These are phyloP conservation scores for Nematopogon swammerdamellus DNA, from an alignment of 2,888 invertebrate genomes.

Conservation along the genomic window DNA sequence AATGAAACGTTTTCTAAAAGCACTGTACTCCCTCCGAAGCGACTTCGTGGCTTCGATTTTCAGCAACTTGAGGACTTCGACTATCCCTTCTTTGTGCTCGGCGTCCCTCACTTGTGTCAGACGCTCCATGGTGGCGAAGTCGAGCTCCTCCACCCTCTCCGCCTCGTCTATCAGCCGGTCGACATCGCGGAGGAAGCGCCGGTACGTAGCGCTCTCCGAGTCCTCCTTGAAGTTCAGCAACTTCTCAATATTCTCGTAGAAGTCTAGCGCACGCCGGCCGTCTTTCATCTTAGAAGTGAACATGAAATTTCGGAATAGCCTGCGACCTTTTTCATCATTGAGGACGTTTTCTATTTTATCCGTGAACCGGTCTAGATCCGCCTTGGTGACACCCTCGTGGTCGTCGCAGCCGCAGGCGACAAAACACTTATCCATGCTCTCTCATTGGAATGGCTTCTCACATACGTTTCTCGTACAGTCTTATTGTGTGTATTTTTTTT, in stretches of 20 bases:
- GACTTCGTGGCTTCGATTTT: conserved; percentile 40
- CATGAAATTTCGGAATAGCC: conserved; percentile 46
- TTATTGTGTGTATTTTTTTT: too few relatives aligned
- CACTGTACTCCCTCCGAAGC: conserved; percentile 34
- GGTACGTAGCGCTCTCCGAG: conserved; percentile 27
- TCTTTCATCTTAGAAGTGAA: conserved; percentile 35
- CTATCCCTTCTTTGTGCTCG: conserved; percentile 31
- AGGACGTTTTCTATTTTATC: conserved; percentile 51
- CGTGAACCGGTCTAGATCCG: conserved; percentile 48
- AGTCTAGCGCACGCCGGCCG: conserved; percentile 33
- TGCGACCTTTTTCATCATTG: conserved; percentile 41
- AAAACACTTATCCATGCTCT: conserved; percentile 44
- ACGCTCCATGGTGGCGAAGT: conserved; percentile 40
- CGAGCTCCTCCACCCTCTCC: conserved; percentile 39
- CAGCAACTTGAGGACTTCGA: conserved; percentile 28
- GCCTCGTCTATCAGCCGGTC: conserved; percentile 35
- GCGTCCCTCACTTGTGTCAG: conserved; percentile 29
- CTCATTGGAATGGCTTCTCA: not conserved
- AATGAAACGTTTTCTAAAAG: conserved; percentile 34
- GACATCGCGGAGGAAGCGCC: conserved; percentile 27
- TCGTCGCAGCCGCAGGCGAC: conserved; percentile 44
- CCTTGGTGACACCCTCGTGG: conserved; percentile 37
- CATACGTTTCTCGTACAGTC: too few relatives aligned
- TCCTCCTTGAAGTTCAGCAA: conserved; percentile 29
- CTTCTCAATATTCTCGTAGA: conserved; percentile 41